Base-by-base conservation (phyloP, 2,888 invertebrate genomes). In the Dusona sp. region DNA sequence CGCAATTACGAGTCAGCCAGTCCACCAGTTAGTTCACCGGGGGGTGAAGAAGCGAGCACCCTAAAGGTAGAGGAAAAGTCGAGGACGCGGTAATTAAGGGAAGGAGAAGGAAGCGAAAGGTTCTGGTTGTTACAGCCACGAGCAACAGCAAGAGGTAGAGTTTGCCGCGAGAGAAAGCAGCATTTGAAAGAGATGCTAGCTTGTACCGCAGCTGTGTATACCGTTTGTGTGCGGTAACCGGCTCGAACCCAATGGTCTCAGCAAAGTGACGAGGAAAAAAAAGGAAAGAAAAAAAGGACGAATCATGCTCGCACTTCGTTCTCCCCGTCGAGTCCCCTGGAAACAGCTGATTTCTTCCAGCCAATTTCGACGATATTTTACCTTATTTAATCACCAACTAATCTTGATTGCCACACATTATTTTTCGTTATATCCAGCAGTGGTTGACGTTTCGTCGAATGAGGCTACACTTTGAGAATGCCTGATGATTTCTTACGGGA, bases 1-100 rank as follows among this genome's bases (percentile, higher is more conserved):
- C 86, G 72, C 80, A 83, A 86, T 86, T 86, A 86, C 75, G 77
- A 83, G 80, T 86, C 83, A 48, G 61, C 79, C 77, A 38, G 80
- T 77, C 70, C 57, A 74, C 73, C 73, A 36, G 86, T 85, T 79
- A 79, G 73, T 73, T 79, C 65, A 72, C 68, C 77, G 77, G 19
- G 22, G 65, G 65, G 48, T 29, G 29, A 61, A 61, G 61, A 29
- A 61, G 29, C 61, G 45, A 77, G 83, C 11, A 51, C 48, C 48
- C 54, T 33, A 68, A 79, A 36, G 65, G 67, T 54, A 70, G 29
- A 38, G 77, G 65, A 83, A 83, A 80, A 83, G 83, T 86, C 77
- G 75, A 80, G 80, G 51, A 79, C 79, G 42, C 67, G 77, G 79
- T 86, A 86, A 86, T 84, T 84, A 84, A 77, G 84, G 57, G 64